Evolutionary conservation across 2,113 vertebrate species (phyloP).

Genomic region (Hystrix cristata): DNA sequence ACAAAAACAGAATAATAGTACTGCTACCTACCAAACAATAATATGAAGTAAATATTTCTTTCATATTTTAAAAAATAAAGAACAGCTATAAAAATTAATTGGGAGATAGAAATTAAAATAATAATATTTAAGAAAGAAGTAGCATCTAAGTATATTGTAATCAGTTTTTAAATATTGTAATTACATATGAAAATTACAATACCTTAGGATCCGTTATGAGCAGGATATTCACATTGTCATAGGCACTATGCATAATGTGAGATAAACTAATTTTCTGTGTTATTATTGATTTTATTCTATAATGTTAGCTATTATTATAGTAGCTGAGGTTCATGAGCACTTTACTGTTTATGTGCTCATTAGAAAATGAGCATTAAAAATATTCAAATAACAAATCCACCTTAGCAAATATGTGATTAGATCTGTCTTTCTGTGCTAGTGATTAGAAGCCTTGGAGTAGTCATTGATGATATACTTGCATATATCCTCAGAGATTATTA

Average conservation of each 20-base stretch:
- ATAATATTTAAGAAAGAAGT: neutral
- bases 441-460: neutral
- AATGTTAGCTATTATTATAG: neutral
- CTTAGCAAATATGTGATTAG: neutral
- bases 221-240: neutral
- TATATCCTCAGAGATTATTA: neutral
- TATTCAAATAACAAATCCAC: slow-evolving; percentile 13
- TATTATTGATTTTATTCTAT: neutral
- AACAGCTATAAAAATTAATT: slow-evolving; percentile 9
- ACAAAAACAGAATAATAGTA: neutral
- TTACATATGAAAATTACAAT: slow-evolving; percentile 39
- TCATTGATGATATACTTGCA: neutral
- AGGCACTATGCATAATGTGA: neutral
- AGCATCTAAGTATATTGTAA: neutral
- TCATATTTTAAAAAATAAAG: neutral
- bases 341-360: neutral
- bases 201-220: neutral
- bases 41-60: neutral
- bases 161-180: slow-evolving; percentile 22
- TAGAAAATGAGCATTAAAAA: neutral
- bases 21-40: neutral
- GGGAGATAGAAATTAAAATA: neutral
- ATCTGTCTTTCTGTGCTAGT: slow-evolving; percentile 12
- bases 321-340: neutral
- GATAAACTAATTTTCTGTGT: slow-evolving; percentile 7